Percentiles rank a stretch among this genome's conserved stretches.
Evolutionary conservation across 2,113 vertebrate species (phyloP).

Genomic region (Myxocyprinus asiaticus): DNA sequence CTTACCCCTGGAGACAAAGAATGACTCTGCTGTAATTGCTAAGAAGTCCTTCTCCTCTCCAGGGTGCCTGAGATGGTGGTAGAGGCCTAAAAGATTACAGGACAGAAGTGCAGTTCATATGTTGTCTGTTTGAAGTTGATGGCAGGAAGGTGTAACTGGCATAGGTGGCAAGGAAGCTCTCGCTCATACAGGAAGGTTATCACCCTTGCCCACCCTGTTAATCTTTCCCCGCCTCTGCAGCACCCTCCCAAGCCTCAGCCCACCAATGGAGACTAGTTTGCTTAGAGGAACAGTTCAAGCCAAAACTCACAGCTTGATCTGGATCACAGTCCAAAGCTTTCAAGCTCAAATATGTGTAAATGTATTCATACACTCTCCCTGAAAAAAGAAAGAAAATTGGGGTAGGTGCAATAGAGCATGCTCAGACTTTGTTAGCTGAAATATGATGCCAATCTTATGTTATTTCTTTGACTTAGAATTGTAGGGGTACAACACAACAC

Average conservation of each 20-base stretch:
- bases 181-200: constrained; percentile 64
- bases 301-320: background rate
- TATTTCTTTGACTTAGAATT: constrained; percentile 15
- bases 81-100: constrained; percentile 40
- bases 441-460: background rate
- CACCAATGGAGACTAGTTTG: constrained; percentile 1
- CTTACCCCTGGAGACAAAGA: constrained; percentile 59
- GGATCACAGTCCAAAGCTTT: constrained; percentile 12
- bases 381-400: background rate
- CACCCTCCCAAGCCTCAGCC: constrained; percentile 39
- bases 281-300: constrained; percentile 21
- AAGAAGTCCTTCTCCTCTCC: constrained; percentile 53
- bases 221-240: constrained; percentile 55
- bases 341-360: background rate
- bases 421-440: background rate
- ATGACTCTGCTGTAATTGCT: constrained; percentile 66
- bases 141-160: constrained; percentile 62
- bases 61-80: constrained; percentile 31
- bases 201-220: constrained; percentile 56
- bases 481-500: background rate
- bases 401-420: constrained; percentile 23
- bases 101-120: constrained; percentile 16
- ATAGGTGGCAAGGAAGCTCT: constrained; percentile 57
- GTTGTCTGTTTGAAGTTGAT: constrained; percentile 48
- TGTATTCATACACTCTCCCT: constrained; percentile 7